Base-by-base conservation (phyloP, 92 coral and sea anemone species). In the Ricordea florida region DNA sequence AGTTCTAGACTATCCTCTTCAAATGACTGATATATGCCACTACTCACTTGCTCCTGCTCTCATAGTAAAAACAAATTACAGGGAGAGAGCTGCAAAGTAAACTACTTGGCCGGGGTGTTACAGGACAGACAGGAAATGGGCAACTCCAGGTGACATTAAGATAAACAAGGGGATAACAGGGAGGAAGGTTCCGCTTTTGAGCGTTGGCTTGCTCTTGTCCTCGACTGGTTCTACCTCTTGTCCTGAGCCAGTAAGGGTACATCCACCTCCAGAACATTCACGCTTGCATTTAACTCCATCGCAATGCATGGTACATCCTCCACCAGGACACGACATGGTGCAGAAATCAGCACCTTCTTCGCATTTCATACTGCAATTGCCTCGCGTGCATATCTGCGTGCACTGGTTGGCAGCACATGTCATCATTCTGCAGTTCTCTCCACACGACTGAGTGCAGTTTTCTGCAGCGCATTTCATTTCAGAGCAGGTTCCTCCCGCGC, bases 341-440 rank as follows among this genome's bases (percentile, higher is more conserved):
- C 89, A 84, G 34, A 53, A 58, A 49, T 68, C 42, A 18, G 82
- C 85, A 1, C 63, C 69, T 10, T 57, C 3, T 18, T 73, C 63
- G 35, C 90, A 85, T 6, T 33, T 44, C 90, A 85, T 85, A 1
- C 57, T 46, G 20, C 90, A 85, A 56, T 57, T 13, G n/a, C 90
- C 90, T 13, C 63, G 62, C 21, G 57, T 71, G 17, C 90, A 85
- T 0, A 66, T 56, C 82, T 76, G 82, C 2, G 7, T n/a, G 29
- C 90, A 85, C 15, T 47, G 63, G 26, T 63, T 57, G 0, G 90
- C 81, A 10, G 33, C 28, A 52, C 90, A 85, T 9, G 69, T 71
- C 90, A 85, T 85, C 10, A 62, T 55, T 22, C 76, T 53, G 36
- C 90, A 85, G 72, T 85, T 85, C n/a, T 59, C 30, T 2, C 75